A percentile compares a stretch with the other conserved stretches of the same genome.
Conservation (phyloP, 2,113 vertebrate genomes). For the Martes martes region DNA sequence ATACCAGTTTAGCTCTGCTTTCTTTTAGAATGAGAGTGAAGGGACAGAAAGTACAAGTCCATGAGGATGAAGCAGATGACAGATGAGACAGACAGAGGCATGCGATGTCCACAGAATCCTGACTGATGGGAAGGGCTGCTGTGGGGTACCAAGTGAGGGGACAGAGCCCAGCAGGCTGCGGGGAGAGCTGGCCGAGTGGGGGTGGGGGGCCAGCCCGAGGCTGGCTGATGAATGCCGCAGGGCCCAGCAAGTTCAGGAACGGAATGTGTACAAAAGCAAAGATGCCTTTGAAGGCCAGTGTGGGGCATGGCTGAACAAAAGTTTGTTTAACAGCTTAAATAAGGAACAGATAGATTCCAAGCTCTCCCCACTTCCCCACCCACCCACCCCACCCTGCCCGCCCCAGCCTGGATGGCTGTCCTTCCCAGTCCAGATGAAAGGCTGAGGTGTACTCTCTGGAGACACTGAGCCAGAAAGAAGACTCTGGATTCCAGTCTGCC, state of each 20-base stretch:
- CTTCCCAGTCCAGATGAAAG: not conserved
- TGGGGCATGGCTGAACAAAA: not conserved
- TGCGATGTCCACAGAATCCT: not conserved
- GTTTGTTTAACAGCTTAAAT: not conserved
- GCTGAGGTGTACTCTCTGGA: not conserved
- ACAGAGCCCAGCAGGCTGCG: not conserved
- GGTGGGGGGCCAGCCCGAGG: not conserved
- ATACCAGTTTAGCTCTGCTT: not conserved
- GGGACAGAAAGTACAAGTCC: not conserved
- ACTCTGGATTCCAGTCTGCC: not conserved
- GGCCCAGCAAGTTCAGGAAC: not conserved
- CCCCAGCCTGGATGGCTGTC: not conserved
- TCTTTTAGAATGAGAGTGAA: not conserved
- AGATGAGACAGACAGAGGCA: not conserved
- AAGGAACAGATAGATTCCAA: not conserved
- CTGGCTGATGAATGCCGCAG: not conserved
- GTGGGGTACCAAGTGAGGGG: fast-evolving
- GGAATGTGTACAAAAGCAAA: not conserved
- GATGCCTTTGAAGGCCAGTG: not conserved
- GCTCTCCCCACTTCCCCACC: not conserved
- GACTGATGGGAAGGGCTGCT: not conserved
- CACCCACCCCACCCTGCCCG: not conserved
- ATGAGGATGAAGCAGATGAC: not conserved
- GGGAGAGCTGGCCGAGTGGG: not conserved
- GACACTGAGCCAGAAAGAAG: not conserved